Conservation (phyloP, 2,113 vertebrate genomes). For the Irena cyanogastra region DNA sequence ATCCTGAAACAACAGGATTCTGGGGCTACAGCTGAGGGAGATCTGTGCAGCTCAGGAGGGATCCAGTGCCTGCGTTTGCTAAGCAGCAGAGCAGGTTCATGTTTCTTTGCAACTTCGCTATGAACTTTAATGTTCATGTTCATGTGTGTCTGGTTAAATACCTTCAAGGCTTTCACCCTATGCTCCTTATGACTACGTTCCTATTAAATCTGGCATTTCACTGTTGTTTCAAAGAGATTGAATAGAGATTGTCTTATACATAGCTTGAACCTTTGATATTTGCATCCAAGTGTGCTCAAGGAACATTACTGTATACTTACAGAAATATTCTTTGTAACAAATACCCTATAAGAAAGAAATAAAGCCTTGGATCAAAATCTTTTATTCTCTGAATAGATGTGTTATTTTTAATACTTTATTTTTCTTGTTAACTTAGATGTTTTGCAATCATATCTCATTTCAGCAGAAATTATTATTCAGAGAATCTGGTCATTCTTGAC, state of each 20-base stretch:
- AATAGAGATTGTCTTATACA: not conserved
- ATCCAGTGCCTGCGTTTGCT: not conserved
- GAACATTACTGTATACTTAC: not conserved
- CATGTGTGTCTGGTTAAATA: not conserved
- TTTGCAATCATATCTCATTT: not conserved
- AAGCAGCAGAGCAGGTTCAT: not conserved
- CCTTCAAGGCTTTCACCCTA: not conserved
- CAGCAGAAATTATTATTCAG: not conserved
- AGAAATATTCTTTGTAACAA: not conserved
- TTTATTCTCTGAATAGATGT: not conserved
- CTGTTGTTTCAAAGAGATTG: not conserved
- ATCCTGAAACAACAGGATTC: not conserved
- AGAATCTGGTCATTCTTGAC: not conserved
- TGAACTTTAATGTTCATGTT: not conserved
- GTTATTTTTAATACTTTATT: not conserved
- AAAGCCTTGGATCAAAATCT: not conserved
- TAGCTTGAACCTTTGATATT: slow-evolving; percentile 49
- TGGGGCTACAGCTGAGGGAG: not conserved
- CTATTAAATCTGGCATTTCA: slow-evolving; percentile 53
- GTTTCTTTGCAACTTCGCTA: not conserved
- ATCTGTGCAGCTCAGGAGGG: not conserved
- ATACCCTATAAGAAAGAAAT: not conserved
- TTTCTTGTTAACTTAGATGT: not conserved
- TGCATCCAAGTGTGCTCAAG: not conserved
- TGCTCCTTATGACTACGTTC: not conserved